Percentiles rank a stretch among this genome's conserved stretches.
phyloP scores from a whole-genome alignment of 2,113 vertebrate genomes.

The Istiophorus platypterus region DNA sequence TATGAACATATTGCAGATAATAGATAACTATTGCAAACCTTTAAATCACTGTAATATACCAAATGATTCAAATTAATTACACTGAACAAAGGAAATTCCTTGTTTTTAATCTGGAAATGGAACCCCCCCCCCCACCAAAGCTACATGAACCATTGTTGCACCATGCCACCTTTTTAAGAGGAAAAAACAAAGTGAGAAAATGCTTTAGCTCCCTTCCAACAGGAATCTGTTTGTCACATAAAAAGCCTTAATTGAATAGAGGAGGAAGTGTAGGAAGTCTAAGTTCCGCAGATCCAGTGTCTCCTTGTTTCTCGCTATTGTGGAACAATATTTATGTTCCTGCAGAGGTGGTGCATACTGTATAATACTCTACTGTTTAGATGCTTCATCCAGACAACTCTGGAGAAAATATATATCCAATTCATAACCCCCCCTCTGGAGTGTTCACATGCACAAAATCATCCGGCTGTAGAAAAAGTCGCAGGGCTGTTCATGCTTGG shows the following conservation, averaged over 20 bases:
- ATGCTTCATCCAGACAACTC: constrained; percentile 4
- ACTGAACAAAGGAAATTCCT: constrained; percentile 60
- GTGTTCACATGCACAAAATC: too few relatives aligned
- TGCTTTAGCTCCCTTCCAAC: constrained; percentile 65
- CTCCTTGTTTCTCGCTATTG: constrained; percentile 58
- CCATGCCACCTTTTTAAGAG: constrained; percentile 34
- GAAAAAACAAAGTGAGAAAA: constrained; percentile 65
- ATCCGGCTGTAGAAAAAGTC: too few relatives aligned
- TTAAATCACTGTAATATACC: constrained; percentile 6
- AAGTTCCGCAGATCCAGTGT: constrained; percentile 70
- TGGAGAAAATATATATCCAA: constrained; percentile 18
- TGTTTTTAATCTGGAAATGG: constrained; percentile 41
- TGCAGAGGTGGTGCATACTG: constrained; percentile 49
- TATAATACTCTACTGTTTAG: neutral
- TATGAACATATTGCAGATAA: neutral
- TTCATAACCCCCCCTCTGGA: constrained; percentile 30
- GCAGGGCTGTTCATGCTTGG: constrained; percentile 22
- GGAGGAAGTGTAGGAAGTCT: constrained; percentile 83
- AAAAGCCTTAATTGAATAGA: constrained; percentile 81
- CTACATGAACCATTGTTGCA: constrained; percentile 68
- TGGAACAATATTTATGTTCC: constrained; percentile 77
- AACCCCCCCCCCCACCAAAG: constrained; percentile 30
- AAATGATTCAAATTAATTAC: constrained; percentile 27
- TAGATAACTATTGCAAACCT: neutral
- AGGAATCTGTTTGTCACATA: constrained; percentile 80